Base-by-base conservation (phyloP, 2,888 invertebrate species). In the Uropetala carovei region DNA sequence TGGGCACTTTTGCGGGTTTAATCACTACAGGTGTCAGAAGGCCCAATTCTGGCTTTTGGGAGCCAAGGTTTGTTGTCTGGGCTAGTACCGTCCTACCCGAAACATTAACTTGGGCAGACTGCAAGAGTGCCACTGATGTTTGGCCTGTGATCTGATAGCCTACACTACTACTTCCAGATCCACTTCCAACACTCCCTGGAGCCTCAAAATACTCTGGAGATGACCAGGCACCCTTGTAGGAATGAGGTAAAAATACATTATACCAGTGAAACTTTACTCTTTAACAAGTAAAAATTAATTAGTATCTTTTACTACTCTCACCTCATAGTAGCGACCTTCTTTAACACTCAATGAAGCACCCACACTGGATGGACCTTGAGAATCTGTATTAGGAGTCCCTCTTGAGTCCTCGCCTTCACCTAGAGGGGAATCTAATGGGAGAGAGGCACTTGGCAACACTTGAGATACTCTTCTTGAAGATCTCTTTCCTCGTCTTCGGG, bases 361-460 rank as follows among this genome's bases (percentile, higher is more conserved):
- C 30, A 89, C 43, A 43, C 43, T 64, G 0, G 89, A n/a, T 13
- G 89, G 30, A 13, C 43, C 89, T 89, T 16, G 89, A 11, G 43
- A 18, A 56, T 89, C 89, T 64, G 89, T 64, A 56, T 64, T 68
- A 1, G 30, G 60, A 56, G 89, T 89, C 56, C 89, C 89, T n/a
- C 56, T 30, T 18, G 89, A 89, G 64, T 89, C 89, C 84, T 92
- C 68, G 92, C 93, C 92, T 93, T 93, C 57, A 92, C 92, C 64
- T 92, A 94, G 93, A 94, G 95, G 92, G 94, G 94, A 92, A 94
- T 94, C 92, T 94, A 93, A 59, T 94, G 94, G 58, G n/a, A 59
- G 82, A 82, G 92, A 68, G 9, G 92, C 75, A 84, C 92, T 93
- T 91, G 92, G 93, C 58, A 94, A 94, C 30, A 94, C 95, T 9